phyloP scores from a whole-genome alignment of 2,113 vertebrate genomes.

The Myiopsitta monachus region DNA sequence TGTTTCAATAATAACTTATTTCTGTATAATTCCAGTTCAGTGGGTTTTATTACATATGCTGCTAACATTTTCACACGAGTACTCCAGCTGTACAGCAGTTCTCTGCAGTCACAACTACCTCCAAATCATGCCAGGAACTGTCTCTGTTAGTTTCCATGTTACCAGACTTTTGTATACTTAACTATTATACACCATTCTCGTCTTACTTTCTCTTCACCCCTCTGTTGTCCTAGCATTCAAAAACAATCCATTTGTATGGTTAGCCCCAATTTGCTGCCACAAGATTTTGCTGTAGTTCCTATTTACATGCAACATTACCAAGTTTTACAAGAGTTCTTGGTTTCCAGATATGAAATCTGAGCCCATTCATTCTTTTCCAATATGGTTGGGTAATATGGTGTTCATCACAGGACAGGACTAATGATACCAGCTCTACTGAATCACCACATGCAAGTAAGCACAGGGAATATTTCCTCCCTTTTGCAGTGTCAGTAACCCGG shows the following conservation, averaged over 20 bases:
- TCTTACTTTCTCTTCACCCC: neutral
- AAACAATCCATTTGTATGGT: neutral
- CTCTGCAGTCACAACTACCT: neutral
- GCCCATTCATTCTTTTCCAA: neutral
- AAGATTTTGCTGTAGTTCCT: neutral
- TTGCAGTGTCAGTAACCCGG: neutral
- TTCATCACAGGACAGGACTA: neutral
- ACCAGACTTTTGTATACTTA: neutral
- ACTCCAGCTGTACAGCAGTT: slow-evolving; percentile 17
- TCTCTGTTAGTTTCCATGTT: neutral
- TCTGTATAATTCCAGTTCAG: slow-evolving; percentile 34
- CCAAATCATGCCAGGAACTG: neutral
- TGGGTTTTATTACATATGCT: slow-evolving; percentile 45
- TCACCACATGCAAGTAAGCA: neutral
- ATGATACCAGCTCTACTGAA: neutral
- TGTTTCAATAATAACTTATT: slow-evolving; percentile 56
- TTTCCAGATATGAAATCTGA: neutral
- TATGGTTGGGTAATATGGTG: neutral
- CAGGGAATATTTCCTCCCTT: neutral
- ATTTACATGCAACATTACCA: neutral
- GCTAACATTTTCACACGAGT: slow-evolving; percentile 54
- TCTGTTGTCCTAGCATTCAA: neutral
- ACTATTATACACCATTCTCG: neutral
- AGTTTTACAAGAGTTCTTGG: neutral
- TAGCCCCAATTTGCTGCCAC: neutral